phyloP scores from a whole-genome alignment of 2,888 invertebrate species.

The Linyphia triangularis region DNA sequence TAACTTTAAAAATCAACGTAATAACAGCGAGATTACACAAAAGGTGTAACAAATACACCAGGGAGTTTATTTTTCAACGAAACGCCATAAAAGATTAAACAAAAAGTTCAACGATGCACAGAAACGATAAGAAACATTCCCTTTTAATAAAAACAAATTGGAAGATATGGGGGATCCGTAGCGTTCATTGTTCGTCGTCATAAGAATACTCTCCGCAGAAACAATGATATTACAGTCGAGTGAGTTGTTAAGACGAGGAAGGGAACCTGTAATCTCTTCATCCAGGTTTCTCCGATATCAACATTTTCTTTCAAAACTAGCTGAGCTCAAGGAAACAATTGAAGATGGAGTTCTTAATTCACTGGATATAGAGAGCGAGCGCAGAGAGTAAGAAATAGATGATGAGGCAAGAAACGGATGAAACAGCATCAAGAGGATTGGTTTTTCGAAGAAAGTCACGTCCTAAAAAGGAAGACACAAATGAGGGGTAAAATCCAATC shows the following conservation, averaged over 20 bases:
- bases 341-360: not conserved
- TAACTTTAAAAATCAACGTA: too few relatives aligned
- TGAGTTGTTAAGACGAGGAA: constrained; percentile 9
- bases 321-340: constrained; percentile 15
- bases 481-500: constrained; percentile 33
- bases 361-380: not conserved
- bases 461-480: constrained; percentile 1
- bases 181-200: not conserved
- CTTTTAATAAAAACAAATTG: constrained; percentile 8
- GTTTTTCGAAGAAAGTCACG: constrained; percentile 35
- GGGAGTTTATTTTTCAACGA: not conserved
- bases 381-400: not conserved
- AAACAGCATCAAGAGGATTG: constrained; percentile 41
- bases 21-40: not conserved
- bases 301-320: not conserved
- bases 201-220: not conserved
- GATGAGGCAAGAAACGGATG: not conserved
- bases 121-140: constrained; percentile 12
- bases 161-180: not conserved
- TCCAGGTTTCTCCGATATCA: not conserved
- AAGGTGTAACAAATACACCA: too few relatives aligned
- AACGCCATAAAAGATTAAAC: not conserved
- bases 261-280: not conserved
- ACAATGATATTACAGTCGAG: constrained; percentile 15
- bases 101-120: not conserved